Base-by-base conservation (phyloP, 2,888 invertebrate species). In the Argyresthia goedartella region DNA sequence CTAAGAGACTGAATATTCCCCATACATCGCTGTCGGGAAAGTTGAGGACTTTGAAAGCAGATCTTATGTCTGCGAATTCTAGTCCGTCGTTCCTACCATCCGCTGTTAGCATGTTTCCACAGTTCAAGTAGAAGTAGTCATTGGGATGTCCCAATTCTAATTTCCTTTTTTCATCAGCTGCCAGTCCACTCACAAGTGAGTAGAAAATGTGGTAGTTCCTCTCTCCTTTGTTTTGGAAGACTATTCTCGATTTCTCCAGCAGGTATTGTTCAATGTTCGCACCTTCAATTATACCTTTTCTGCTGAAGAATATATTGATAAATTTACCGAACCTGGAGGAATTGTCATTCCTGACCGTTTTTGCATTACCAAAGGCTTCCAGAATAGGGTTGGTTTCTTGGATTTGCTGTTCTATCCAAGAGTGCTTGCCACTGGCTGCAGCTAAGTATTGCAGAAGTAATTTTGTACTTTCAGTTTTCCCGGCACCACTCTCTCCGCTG, bases 401-500 rank as follows among this genome's bases (percentile, higher is more conserved):
- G 55, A 98, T 97, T 77, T 98, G 98, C 68, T 98, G 97, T 75
- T 98, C 98, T 55, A 98, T 96, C 97, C 97, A 97, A 0, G 96
- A 96, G 76, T 97, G 97, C 68, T 97, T 96, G 0, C 97, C 97
- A 69, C 95, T 96, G 10, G 95, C 94, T 0, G 97, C 95, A 1
- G 98, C 97, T 63, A 98, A 81, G 75, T 97, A 98, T 76, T 98
- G 97, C 1, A 98, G 87, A 58, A 98, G 93, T 53, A 98, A 80
- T 78, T 98, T 98, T 1, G 97, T 98, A 69, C 96, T 96, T 76
- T 98, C 97, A 0, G 97, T 98, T 86, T 98, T 98, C 1, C 97
- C 98, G 8, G 97, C 97, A 0, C 98, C 97, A 68, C 96, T 96
- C 81, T 98, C 98, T 1, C 98, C 98, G 79, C 97, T 97, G 70